Evolutionary conservation across 1,140 invertebrate species (phyloP).

Genomic region (Bicyclus anynana): DNA sequence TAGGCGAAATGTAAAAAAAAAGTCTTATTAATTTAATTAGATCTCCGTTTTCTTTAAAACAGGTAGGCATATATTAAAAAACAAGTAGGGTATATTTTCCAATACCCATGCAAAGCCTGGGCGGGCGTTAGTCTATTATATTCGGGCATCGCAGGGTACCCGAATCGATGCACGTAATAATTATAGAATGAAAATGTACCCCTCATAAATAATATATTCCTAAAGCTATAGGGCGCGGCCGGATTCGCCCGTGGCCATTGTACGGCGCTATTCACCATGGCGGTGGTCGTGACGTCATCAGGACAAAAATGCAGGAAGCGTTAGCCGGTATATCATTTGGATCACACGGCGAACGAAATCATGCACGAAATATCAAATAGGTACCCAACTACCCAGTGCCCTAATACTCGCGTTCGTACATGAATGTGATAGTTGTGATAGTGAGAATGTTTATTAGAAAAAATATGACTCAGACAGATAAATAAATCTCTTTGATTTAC

Average conservation of each 20-base stretch:
- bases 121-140: too few relatives aligned
- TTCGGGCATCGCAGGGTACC: conserved; percentile 54
- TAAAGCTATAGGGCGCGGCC: conserved; percentile 56
- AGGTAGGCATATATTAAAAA: too few relatives aligned
- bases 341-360: background rate
- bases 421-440: background rate
- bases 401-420: background rate
- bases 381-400: background rate
- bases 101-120: too few relatives aligned
- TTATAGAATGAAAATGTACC: conserved; percentile 64
- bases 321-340: conserved; percentile 1
- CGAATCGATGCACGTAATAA: conserved; percentile 67
- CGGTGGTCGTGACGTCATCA: conserved; percentile 51
- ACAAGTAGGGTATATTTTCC: too few relatives aligned
- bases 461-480: too few relatives aligned
- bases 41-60: too few relatives aligned
- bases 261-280: conserved; percentile 45
- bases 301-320: conserved; percentile 26
- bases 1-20: too few relatives aligned
- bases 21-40: too few relatives aligned
- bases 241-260: conserved; percentile 64
- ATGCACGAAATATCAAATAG: background rate
- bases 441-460: too few relatives aligned
- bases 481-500: too few relatives aligned
- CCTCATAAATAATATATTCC: conserved; percentile 72